These are phyloP conservation scores for Drosophila melanosoma DNA, from an alignment of 2,888 invertebrate species.

Conservation along the genomic window DNA sequence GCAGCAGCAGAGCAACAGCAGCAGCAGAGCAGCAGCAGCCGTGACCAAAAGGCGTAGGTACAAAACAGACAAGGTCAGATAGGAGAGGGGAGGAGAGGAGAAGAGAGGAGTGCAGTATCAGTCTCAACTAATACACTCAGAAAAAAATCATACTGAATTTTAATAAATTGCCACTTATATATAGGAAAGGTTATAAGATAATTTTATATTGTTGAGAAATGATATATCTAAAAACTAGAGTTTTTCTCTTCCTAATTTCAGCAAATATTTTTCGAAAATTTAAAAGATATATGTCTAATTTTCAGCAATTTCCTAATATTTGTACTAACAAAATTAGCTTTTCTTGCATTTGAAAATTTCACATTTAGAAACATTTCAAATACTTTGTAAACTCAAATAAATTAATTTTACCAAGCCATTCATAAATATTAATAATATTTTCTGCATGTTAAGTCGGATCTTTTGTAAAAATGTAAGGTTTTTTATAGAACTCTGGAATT, in stretches of 20 bases:
- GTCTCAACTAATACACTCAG: slow-evolving; percentile 34
- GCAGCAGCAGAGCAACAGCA: not conserved
- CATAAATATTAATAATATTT: not conserved
- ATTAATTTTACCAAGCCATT: not conserved
- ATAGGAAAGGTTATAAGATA: no score
- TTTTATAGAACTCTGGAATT: not conserved
- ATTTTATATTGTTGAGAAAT: slow-evolving; percentile 2
- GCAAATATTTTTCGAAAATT: no score
- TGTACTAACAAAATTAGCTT: no score
- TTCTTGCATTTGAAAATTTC: not conserved
- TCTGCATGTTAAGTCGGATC: not conserved
- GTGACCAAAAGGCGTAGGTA: slow-evolving; percentile 80
- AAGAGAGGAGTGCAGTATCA: slow-evolving; percentile 3
- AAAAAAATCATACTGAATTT: no score
- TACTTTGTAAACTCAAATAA: not conserved
- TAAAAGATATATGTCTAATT: no score
- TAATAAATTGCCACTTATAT: no score
- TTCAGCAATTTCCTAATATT: no score
- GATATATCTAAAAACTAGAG: no score
- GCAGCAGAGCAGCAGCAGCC: slow-evolving; percentile 48
- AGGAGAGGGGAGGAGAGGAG: not conserved
- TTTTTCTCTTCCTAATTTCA: no score
- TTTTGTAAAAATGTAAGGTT: rapidly evolving
- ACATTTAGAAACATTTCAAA: not conserved
- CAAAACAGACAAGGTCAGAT: slow-evolving; percentile 24